Evolutionary conservation across 2,113 vertebrate genomes (phyloP).

Genomic region (Eidolon helvum): DNA sequence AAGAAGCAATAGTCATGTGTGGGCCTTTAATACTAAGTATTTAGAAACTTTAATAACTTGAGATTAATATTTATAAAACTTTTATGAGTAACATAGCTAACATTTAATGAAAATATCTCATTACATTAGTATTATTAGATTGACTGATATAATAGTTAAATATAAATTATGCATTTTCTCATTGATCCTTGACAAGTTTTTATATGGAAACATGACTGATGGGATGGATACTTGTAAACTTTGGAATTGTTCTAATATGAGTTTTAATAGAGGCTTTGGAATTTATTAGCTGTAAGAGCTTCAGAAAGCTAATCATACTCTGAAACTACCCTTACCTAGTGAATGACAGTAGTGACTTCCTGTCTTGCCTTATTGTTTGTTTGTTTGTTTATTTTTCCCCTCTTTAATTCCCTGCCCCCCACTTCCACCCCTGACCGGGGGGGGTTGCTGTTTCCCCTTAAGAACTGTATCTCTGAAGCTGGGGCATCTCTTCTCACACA

Average conservation of each 20-base stretch:
- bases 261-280: conserved; percentile 40
- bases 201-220: conserved; percentile 67
- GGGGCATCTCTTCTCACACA: too few species aligned
- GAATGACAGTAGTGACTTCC: background rate
- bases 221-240: conserved; percentile 44
- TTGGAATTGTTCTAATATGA: conserved; percentile 34
- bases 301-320: conserved; percentile 26
- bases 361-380: background rate
- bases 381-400: too few species aligned
- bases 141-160: conserved; percentile 53
- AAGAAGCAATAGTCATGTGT: conserved; percentile 58
- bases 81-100: conserved; percentile 48
- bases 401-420: too few species aligned
- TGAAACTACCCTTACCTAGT: conserved; percentile 18
- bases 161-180: conserved; percentile 70
- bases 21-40: conserved; percentile 69
- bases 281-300: background rate
- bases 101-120: conserved; percentile 72
- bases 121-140: conserved; percentile 64
- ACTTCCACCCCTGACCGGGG: too few species aligned
- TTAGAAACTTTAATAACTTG: conserved; percentile 70
- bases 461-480: too few species aligned
- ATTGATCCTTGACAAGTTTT: conserved; percentile 72
- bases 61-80: conserved; percentile 75
- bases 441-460: too few species aligned